Conservation (phyloP, 2,888 invertebrate species). For the Lasioglossum villosulum region DNA sequence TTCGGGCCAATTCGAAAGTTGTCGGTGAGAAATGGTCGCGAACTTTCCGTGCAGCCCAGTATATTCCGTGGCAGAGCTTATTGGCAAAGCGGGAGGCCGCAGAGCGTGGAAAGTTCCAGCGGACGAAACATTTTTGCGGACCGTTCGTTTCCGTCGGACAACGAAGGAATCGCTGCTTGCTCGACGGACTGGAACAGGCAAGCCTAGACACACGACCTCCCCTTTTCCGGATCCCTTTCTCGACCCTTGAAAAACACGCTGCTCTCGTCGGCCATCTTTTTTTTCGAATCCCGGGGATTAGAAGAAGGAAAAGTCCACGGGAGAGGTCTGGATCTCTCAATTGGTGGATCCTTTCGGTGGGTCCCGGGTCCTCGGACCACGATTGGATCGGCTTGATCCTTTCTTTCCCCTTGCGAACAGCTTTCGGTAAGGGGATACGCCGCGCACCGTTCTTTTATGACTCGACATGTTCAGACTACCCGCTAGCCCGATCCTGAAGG, state of each 20-base stretch:
- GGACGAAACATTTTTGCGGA: slow-evolving; percentile 21
- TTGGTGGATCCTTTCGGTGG: not conserved
- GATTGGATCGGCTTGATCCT: slow-evolving; percentile 10
- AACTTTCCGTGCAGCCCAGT: slow-evolving; percentile 2
- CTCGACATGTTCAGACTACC: not conserved
- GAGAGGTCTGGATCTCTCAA: slow-evolving; percentile 13
- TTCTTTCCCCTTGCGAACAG: not conserved
- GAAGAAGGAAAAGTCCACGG: not conserved
- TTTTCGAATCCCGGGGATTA: not conserved
- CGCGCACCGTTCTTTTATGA: not conserved
- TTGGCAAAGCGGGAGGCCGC: slow-evolving; percentile 9
- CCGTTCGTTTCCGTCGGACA: not conserved
- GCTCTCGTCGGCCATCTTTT: not conserved
- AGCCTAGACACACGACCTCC: not conserved
- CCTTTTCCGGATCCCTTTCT: not conserved
- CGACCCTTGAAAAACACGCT: not conserved
- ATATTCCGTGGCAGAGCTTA: slow-evolving; percentile 14
- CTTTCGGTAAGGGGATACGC: not conserved
- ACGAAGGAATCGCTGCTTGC: not conserved
- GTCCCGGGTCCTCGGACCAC: not conserved
- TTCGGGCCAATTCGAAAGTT: not conserved
- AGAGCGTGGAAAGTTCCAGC: slow-evolving; percentile 16
- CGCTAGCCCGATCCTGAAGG: not conserved
- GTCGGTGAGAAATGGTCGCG: not conserved
- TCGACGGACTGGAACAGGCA: not conserved